Percentiles rank a stretch among this genome's conserved stretches.
These are phyloP conservation scores for Blera fallax DNA, from an alignment of 2,888 invertebrate genomes.

Conservation along the genomic window DNA sequence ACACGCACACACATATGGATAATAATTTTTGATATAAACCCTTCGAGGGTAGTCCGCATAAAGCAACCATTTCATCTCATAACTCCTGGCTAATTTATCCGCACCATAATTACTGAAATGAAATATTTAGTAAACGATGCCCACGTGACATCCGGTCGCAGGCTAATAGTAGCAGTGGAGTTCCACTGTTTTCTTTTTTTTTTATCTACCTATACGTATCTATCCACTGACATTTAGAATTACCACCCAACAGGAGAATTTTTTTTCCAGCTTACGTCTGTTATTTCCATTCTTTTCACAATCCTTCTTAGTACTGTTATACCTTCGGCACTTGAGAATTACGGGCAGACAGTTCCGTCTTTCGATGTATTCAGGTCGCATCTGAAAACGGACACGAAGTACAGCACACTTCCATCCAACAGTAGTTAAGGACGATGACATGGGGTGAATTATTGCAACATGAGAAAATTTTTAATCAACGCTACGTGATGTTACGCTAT, in stretches of 20 bases:
- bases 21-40: background rate
- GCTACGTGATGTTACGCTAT: conserved; percentile 40
- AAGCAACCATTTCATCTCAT: background rate
- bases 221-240: conserved; percentile 7
- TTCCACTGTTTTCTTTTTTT: background rate
- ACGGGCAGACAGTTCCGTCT: background rate
- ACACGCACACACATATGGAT: background rate
- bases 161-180: background rate
- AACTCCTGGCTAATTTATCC: conserved; percentile 31
- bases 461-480: conserved; percentile 46
- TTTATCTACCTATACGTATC: background rate
- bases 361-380: background rate
- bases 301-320: background rate
- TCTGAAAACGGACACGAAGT: background rate
- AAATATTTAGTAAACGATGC: conserved; percentile 32
- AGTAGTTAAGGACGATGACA: conserved; percentile 24
- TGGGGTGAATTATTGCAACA: conserved; percentile 37
- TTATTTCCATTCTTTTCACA: no score
- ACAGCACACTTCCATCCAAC: background rate
- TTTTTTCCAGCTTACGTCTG: background rate
- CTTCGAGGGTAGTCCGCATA: background rate
- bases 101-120: conserved; percentile 40
- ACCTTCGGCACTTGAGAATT: background rate
- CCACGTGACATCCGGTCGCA: conserved; percentile 44
- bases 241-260: background rate